phyloP scores from a whole-genome alignment of 2,797 vertebrate species.

The Lepus townsendii region DNA sequence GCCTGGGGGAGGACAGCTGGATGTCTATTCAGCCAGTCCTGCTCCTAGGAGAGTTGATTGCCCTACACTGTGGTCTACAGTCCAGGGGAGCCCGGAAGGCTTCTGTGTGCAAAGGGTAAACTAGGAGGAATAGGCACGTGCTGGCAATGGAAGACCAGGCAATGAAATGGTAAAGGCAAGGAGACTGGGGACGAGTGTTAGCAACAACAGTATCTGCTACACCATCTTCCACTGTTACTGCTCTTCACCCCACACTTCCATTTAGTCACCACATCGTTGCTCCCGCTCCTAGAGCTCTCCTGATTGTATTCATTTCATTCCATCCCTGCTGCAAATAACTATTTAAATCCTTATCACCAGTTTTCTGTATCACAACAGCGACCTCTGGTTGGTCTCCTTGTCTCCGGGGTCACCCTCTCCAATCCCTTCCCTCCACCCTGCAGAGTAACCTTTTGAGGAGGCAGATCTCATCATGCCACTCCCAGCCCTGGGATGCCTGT shows the following conservation, averaged over 20 bases:
- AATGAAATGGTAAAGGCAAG: background rate
- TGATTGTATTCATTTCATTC: background rate
- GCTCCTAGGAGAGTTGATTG: background rate
- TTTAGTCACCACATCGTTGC: background rate
- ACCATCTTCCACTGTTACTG: background rate
- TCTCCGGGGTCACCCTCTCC: background rate
- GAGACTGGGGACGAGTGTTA: background rate
- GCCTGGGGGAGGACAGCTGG: background rate
- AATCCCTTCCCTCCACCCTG: background rate
- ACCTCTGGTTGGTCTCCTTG: background rate
- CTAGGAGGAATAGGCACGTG: background rate
- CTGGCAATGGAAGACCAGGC: background rate
- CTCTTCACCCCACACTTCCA: background rate
- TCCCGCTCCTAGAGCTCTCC: background rate
- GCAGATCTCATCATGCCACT: background rate
- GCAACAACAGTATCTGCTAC: background rate
- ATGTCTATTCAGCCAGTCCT: background rate
- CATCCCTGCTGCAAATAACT: background rate
- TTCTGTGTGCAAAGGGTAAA: background rate
- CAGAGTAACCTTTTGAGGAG: background rate
- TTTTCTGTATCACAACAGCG: background rate
- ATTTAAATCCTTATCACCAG: background rate
- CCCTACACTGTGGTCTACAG: background rate
- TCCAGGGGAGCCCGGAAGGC: background rate
- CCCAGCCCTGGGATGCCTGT: background rate